Percentiles rank a stretch among this genome's conserved stretches.
Conservation (phyloP, 1,140 invertebrate genomes). For the Trachelipus rathkii region DNA sequence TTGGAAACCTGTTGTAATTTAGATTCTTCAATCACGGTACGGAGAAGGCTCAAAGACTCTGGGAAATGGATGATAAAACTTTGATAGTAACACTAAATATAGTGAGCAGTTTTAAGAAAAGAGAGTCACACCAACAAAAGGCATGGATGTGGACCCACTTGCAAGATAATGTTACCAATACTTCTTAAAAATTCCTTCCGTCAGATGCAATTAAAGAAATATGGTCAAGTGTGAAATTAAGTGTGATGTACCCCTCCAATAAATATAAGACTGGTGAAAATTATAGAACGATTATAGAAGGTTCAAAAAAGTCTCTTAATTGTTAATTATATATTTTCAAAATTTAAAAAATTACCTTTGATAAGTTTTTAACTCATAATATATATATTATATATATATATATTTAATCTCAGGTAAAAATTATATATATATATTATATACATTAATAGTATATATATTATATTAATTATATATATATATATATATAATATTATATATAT, state of each 20-base stretch:
- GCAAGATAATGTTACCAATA: slow-evolving; percentile 48
- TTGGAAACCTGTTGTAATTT: slow-evolving; percentile 49
- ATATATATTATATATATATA: too few relatives aligned
- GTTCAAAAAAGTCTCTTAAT: too few relatives aligned
- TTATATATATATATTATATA: too few relatives aligned
- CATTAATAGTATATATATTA: too few relatives aligned
- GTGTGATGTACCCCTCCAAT: slow-evolving; percentile 56
- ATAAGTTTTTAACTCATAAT: too few relatives aligned
- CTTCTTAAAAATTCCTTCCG: slow-evolving; percentile 46
- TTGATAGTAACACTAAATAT: slow-evolving; percentile 51
- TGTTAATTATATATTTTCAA: too few relatives aligned
- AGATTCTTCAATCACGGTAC: slow-evolving; percentile 55
- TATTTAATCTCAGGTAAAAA: too few relatives aligned
- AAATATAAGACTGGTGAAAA: background rate
- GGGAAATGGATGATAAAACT: slow-evolving; percentile 54
- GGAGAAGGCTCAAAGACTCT: slow-evolving; percentile 54
- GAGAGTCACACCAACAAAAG: slow-evolving; percentile 53
- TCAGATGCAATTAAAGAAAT: slow-evolving; percentile 47
- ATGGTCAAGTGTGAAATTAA: slow-evolving; percentile 54
- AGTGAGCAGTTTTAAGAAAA: slow-evolving; percentile 53
- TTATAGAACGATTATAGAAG: too few relatives aligned
- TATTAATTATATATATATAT: too few relatives aligned
- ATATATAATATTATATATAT: too few relatives aligned
- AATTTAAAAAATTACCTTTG: too few relatives aligned
- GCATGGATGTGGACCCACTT: slow-evolving; percentile 57